Evolutionary conservation across 2,888 invertebrate genomes (phyloP), one percentile per base, ranked within the genome.

Genomic region (Morpho helenor): DNA sequence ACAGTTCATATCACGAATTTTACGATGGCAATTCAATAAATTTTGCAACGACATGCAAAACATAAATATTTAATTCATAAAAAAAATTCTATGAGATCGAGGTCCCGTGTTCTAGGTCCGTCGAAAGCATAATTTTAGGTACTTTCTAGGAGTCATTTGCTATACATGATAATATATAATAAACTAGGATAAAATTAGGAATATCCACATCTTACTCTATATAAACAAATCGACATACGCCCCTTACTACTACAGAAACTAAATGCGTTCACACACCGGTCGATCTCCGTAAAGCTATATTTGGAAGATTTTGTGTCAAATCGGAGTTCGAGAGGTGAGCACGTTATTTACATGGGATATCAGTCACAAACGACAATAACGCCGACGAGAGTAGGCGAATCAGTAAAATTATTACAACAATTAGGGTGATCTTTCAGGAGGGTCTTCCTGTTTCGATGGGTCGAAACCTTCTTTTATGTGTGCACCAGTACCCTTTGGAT

Each of bases 401-500:
- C 72, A 68, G 65, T 49, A 23, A 43, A 41, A 48, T 44, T 42
- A 45, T 56, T 23, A 48, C 54, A 57, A 51, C 39, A 48, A 60
- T 79, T 87, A 89, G 56, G 82, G 80, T 48, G 87, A 81, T 72
- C 85, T 78, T 59, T 91, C 91, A n/a, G 88, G 78, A n/a, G 84
- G 84, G 61, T 91, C 91, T 64, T 91, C 91, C 66, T 88, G 87
- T 67, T 89, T 89, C n/a, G 91, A 82, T 57, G 94, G 94, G 77
- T 95, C 95, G 74, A 94, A 94, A 49, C 96, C 97, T 87, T 98
- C 98, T 87, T 98, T 98, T 73, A 99, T 97, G 87, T 98, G 98
- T 84, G 97, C 98, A 79, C 97, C 97, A 23, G 98, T 97, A 58
- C 99, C 98, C 87, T 99, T 98, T 0, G 99, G 99, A 91, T 99